Evolutionary conservation across 2,888 invertebrate species (phyloP), one percentile per base, ranked within the genome.

Genomic region (Nomada hirtipes): DNA sequence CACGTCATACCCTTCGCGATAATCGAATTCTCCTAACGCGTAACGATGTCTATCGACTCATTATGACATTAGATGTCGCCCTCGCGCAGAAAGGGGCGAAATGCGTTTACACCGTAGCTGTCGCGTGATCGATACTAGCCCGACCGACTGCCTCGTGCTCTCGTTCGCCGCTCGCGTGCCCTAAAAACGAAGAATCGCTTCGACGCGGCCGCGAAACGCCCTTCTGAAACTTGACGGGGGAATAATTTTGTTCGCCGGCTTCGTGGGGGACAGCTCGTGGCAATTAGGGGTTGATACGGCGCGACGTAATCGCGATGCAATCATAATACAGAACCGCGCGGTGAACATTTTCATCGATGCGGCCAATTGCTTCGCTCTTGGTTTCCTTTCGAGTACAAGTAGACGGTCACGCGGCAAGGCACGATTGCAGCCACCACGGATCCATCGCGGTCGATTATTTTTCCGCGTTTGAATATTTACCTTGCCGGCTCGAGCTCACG

Each of bases 31-130:
- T 74, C 79, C 77, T 76, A 75, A 77, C 76, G 82, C 53, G 81
- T 83, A 83, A 80, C 82, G 80, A 83, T 74, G 88, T 86, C 84
- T 86, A 88, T 86, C 87, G 82, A 82, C 63, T 86, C 88, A 80
- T 86, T 86, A 86, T 70, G 74, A 83, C 86, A 86, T 88, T 86
- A 88, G 86, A 84, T 83, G 88, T 80, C 86, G 80, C 79, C 74
- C 63, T 81, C 74, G 80, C 79, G 61, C 72, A n/a, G 77, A 61
- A 84, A 68, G 82, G 83, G 84, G 82, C 76, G 87, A 79, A 82
- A 83, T 61, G 77, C 85, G 83, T 79, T 87, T 87, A 85, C 83
- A 79, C 74, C 67, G 87, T 64, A 76, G 85, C 83, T 76, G 84
- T 70, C 79, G 83, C 65, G 79, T 85, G 85, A 86, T 88, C 87